Base-by-base conservation (phyloP, 2,888 invertebrate genomes). In the Tetragonula carbonaria region DNA sequence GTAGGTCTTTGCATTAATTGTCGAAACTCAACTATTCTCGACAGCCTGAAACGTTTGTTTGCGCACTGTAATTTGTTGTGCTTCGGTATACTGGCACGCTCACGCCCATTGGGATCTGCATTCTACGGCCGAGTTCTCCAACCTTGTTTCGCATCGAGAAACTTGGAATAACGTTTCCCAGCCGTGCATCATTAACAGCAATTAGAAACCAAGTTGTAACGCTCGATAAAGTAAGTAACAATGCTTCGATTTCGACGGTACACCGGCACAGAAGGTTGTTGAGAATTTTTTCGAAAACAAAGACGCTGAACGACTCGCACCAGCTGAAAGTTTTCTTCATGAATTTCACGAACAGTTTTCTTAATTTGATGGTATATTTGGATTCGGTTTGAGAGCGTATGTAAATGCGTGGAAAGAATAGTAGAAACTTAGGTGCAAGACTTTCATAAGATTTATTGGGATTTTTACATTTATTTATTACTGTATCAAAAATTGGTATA, bases 111-210 rank as follows among this genome's bases (percentile, higher is more conserved):
- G 82, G 81, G 82, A 83, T 67, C 50, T 50, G 71, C 76, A 55
- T 83, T 66, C 80, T 38, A 74, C 65, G 79, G 53, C 51, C 67
- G 63, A 23, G 53, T 57, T 74, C 74, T 62, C 72, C 82, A 80
- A 72, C 81, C 76, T 72, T 67, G 51, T 81, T 80, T 72, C 80
- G 45, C 62, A 80, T 80, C 71, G 76, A 66, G 81, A 76, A 83
- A 80, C 81, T 83, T 80, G 62, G 81, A 71, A 53, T 59, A 74
- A 82, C 68, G 82, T 45, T 75, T 71, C 71, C 80, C 74, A 70
- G 68, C 62, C 74, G 80, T 57, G 68, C 80, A 28, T 80, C 82
- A 73, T 79, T 82, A 80, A 50, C 82, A 70, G 74, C 63, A 74
- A 80, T 82, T 82, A 68, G n/a, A 50, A 55, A n/a, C 51, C 28